Evolutionary conservation across 2,888 invertebrate genomes (phyloP), one percentile per base, ranked within the genome.

Genomic region (Xestia xanthographa): DNA sequence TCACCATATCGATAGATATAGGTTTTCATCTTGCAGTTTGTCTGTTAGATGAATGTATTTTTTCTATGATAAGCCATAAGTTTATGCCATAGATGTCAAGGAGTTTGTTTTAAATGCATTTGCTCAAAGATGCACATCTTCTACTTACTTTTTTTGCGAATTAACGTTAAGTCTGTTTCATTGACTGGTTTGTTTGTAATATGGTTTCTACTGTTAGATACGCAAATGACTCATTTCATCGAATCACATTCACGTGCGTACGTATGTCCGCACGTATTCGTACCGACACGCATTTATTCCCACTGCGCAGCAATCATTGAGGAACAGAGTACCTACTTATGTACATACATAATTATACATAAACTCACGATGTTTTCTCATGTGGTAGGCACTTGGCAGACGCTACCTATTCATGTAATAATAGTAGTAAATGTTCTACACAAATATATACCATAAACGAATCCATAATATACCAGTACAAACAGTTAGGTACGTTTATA

Each of bases 281-380:
- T 84, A 82, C 84, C 67, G 80, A 67, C 60, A 65, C 80, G 82
- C 84, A 82, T 83, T 83, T 83, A 83, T 34, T 79, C 50, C 22
- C 50, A 66, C 56, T 56, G 43, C 67, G 14, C 66, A 62, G 29
- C 38, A 62, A n/a, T 62, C 0, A 8, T 43, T 50, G 43, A 63
- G 56, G 12, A 56, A 53, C 50, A 77, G 43, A 29, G 22, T 53
- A 29, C 8, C n/a, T 29, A 65, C 26, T 11, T 29, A 50, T n/a
- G n/a, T 38, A 9, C 38, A 63, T 38, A 34, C 14, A 26, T 56
- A 56, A 56, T 26, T 8, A 38, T n/a, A 63, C 14, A 63, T 17
- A n/a, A 41, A 26, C n/a, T 17, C 63, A n/a, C 41, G 14, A 62
- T 12, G 6, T 63, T 17, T n/a, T 22, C n/a, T n/a, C n/a, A 41